Evolutionary conservation across 2,797 vertebrate genomes (phyloP).

Genomic region (Protonibea diacanthus): DNA sequence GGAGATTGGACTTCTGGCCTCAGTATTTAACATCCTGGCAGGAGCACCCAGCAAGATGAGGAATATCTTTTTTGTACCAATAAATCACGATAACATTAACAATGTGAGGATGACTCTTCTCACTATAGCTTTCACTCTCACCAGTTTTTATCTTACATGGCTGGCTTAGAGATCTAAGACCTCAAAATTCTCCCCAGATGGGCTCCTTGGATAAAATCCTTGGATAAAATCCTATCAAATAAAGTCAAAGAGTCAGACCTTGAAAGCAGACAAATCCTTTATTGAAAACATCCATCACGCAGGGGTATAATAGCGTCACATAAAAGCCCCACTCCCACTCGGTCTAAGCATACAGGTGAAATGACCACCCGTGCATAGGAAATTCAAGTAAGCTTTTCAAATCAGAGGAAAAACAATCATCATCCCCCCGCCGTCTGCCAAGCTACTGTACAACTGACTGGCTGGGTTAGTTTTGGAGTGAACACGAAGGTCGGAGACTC

Average conservation of each 20-base stretch:
- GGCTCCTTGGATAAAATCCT: constrained; percentile 17
- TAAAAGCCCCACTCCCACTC: constrained; percentile 43
- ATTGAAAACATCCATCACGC: constrained; percentile 27
- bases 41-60: neutral
- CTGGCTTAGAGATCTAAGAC: constrained; percentile 1
- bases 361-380: constrained; percentile 54
- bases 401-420: constrained; percentile 59
- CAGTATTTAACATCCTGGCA: neutral
- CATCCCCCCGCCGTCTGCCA: constrained; percentile 41
- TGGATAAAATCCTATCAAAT: constrained; percentile 28
- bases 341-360: constrained; percentile 50
- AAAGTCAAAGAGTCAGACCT: constrained; percentile 4
- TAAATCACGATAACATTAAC: neutral
- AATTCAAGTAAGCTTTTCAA: constrained; percentile 56
- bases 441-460: constrained; percentile 57
- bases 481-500: constrained; percentile 66
- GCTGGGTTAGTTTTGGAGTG: constrained; percentile 64
- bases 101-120: neutral
- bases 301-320: constrained; percentile 1
- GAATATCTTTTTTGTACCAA: constrained; percentile 4
- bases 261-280: constrained; percentile 34
- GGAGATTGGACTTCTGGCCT: neutral
- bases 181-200: constrained; percentile 31
- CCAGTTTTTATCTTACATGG: constrained; percentile 33
- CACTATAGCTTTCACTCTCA: constrained; percentile 9